Conservation (phyloP, 2,113 vertebrate genomes). For the Corythaixoides concolor region DNA sequence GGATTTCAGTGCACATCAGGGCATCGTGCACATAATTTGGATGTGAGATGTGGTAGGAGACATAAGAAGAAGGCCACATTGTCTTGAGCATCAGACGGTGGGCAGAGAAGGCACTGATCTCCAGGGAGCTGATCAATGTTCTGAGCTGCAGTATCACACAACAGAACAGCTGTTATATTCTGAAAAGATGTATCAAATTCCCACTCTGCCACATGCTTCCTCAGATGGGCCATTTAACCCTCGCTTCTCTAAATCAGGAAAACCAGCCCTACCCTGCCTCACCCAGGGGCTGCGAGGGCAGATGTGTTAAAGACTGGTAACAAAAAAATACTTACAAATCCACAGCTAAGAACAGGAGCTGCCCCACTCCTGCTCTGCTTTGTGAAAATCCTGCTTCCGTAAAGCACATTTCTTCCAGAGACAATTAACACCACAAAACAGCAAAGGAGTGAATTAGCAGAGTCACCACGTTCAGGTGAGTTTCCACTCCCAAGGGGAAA, state of each 20-base stretch:
- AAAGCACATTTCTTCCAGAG: background rate
- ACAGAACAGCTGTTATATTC: background rate
- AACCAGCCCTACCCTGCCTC: background rate
- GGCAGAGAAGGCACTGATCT: background rate
- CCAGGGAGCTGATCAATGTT: fast-evolving
- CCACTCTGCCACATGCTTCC: background rate
- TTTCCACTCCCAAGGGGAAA: background rate
- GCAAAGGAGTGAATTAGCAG: background rate
- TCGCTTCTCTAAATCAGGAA: background rate
- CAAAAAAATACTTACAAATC: background rate
- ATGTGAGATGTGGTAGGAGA: background rate
- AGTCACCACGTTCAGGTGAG: background rate
- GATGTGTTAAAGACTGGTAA: background rate
- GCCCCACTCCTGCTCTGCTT: background rate
- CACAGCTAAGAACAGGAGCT: background rate
- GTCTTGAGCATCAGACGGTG: background rate
- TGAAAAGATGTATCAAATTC: background rate
- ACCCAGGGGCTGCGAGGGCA: background rate
- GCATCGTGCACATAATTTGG: fast-evolving
- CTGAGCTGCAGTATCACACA: background rate
- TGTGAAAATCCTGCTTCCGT: background rate
- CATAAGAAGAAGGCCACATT: background rate
- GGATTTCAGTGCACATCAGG: fast-evolving
- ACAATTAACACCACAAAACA: background rate
- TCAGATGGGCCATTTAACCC: background rate